These are phyloP conservation scores for Pterobdella sp. DNA, from an alignment of 2,888 invertebrate species.

Conservation along the genomic window DNA sequence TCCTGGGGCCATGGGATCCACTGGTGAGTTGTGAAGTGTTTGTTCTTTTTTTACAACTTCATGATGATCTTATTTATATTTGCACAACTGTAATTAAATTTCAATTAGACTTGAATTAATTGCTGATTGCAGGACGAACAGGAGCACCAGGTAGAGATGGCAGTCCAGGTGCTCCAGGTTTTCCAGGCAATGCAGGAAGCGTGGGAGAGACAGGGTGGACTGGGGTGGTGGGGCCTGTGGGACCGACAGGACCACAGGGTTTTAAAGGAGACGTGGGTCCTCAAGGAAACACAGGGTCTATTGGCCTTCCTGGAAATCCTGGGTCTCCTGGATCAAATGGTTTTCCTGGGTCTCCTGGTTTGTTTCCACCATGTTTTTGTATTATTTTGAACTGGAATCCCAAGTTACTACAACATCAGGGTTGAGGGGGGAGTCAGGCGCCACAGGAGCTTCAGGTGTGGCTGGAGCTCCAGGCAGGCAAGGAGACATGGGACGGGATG, in stretches of 20 bases:
- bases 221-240: background rate
- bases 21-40: too few relatives aligned
- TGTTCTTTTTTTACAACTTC: too few relatives aligned
- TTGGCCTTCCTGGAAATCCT: background rate
- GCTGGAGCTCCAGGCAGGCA: background rate
- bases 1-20: background rate
- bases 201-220: background rate
- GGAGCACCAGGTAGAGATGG: too few relatives aligned
- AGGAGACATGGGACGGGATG: conserved; percentile 3
- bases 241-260: background rate
- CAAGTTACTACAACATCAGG: conserved; percentile 28
- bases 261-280: background rate
- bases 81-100: too few relatives aligned
- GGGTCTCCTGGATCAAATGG: background rate
- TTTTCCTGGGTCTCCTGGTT: background rate
- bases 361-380: too few relatives aligned
- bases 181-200: background rate
- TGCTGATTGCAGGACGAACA: too few relatives aligned
- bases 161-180: background rate
- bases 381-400: too few relatives aligned
- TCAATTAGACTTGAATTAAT: too few relatives aligned
- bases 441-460: background rate
- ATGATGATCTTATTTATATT: too few relatives aligned
- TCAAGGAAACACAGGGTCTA: background rate
- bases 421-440: conserved; percentile 27